Conservation (phyloP, 35 echinoderm and acorn worm genomes). For the Hemicentrotus pulcherrimus region DNA sequence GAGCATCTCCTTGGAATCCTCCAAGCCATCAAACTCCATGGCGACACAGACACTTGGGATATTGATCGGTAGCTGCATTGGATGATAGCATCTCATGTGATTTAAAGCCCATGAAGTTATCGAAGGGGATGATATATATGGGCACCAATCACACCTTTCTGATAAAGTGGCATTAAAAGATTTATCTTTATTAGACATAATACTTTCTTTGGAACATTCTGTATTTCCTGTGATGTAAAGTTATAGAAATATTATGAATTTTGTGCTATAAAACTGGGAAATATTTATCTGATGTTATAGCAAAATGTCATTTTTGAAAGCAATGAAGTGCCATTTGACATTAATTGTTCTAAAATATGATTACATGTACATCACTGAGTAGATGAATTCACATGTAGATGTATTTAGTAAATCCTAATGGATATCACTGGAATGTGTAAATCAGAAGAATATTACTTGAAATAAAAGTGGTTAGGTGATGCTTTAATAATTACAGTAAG, state of each 20-base stretch:
- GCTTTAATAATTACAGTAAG: too few relatives aligned
- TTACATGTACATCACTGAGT: too few relatives aligned
- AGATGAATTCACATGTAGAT: too few relatives aligned
- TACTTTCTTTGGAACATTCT: neutral
- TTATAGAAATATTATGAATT: neutral
- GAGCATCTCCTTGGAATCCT: neutral
- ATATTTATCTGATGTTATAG: too few relatives aligned
- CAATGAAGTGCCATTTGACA: too few relatives aligned
- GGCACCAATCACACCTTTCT: neutral
- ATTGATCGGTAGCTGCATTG: neutral
- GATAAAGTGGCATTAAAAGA: neutral
- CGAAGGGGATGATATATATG: neutral
- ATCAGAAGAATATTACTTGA: too few relatives aligned
- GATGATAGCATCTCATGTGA: neutral
- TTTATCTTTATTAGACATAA: neutral
- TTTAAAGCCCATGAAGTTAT: neutral
- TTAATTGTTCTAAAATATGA: too few relatives aligned
- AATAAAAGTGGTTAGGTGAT: too few relatives aligned
- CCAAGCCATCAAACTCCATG: neutral
- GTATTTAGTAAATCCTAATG: too few relatives aligned
- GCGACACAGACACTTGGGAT: slow-evolving; percentile 15
- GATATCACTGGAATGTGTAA: too few relatives aligned
- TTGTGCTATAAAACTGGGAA: too few relatives aligned
- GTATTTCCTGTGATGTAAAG: neutral
- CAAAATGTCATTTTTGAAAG: too few relatives aligned